Base-by-base conservation (phyloP, 2,888 invertebrate species). In the Pecten maximus region DNA sequence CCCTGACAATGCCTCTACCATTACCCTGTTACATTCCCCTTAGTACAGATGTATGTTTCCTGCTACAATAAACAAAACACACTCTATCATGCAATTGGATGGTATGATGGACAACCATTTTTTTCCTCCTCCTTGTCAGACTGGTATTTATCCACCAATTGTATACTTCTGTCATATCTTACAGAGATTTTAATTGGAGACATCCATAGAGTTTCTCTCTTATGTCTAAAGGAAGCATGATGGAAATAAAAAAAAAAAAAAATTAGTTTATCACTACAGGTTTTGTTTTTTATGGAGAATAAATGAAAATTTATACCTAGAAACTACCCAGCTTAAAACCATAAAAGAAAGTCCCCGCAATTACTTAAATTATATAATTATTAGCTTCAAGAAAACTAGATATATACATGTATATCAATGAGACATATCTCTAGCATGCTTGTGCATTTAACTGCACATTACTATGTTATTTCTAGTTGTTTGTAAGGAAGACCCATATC, bases 21-120 rank as follows among this genome's bases (percentile, higher is more conserved):
- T 74, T 28, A 28, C 74, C 35, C 74, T 74, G 74, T 74, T 35
- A 74, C 74, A 74, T 35, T 28, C 74, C 35, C 4, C 0, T 35
- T 74, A 1, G 15, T 35, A 74, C 74, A 74, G 74, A 74, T 74
- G 74, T 74, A 74, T 28, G 74, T 74, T 74, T 35, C 28, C 35
- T 23, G 0, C 74, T 28, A 60, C 28, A 28, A 60, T 28, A 74
- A 74, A 74, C 74, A 74, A 74, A 74, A 35, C 15, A 74, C 12
- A 74, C 74, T 74, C 74, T 28, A 74, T 74, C 74, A 74, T 74
- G 74, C 74, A 74, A 74, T 74, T 74, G 28, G 74, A 74, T 74
- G 35, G 35, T 35, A 74, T 74, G 74, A 74, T 35, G 28, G 74
- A 12, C 74, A 74, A 35, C 28, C 35, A 28, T 35, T 74, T 74